Evolutionary conservation across 2,888 invertebrate species (phyloP).

Genomic region (Punctoribates punctum): DNA sequence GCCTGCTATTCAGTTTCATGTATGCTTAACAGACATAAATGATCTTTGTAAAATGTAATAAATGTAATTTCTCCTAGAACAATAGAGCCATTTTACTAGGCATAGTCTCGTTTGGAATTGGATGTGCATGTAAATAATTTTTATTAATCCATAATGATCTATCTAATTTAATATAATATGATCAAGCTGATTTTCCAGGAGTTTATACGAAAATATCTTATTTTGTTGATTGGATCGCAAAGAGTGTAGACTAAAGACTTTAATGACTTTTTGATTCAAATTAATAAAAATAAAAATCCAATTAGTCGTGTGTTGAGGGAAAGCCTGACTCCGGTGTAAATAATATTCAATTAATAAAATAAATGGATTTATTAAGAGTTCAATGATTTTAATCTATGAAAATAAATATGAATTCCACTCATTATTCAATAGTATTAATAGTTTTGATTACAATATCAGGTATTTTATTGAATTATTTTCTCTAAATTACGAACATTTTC

Average conservation of each 20-base stretch:
- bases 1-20: slow-evolving; percentile 28
- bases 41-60: not conserved
- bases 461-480: not conserved
- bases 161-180: not conserved
- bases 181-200: slow-evolving; percentile 29
- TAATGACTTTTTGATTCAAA: not conserved
- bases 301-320: not conserved
- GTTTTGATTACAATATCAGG: not conserved
- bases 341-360: not conserved
- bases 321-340: not conserved
- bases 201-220: slow-evolving; percentile 34
- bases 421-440: too few species aligned
- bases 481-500: too few species aligned
- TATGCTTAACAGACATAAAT: not conserved
- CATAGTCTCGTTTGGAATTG: slow-evolving; percentile 33
- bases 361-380: not conserved
- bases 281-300: not conserved
- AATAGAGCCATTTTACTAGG: slow-evolving; percentile 12
- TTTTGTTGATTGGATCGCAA: slow-evolving; percentile 37
- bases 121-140: slow-evolving; percentile 33
- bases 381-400: not conserved
- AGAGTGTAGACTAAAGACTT: not conserved
- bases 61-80: not conserved
- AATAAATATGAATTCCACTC: not conserved
- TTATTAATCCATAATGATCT: not conserved